These are phyloP conservation scores for Etheostoma spectabile DNA, from an alignment of 2,113 vertebrate species.

Conservation along the genomic window DNA sequence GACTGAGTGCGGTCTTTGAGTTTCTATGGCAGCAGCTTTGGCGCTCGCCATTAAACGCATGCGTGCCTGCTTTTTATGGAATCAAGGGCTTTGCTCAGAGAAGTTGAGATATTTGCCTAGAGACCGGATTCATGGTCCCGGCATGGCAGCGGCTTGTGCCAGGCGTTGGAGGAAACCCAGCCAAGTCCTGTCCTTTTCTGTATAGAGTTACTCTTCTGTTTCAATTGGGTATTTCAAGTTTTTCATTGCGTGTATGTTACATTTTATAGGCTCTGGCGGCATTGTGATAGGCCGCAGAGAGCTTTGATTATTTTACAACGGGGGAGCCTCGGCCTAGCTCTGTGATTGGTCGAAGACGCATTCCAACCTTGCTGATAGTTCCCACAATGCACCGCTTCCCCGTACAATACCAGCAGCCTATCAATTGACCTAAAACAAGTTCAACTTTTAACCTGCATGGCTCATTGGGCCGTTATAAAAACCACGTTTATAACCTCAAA, in stretches of 20 bases:
- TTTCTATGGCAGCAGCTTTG: conserved; percentile 49
- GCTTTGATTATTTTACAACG: conserved; percentile 53
- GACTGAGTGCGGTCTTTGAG: conserved; percentile 9
- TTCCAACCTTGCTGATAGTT: conserved; percentile 53
- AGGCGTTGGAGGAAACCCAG: background rate
- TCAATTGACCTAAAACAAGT: background rate
- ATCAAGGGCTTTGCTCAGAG: conserved; percentile 22
- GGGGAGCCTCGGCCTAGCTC: conserved; percentile 2
- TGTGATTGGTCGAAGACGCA: conserved; percentile 40
- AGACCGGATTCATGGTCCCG: conserved; percentile 25
- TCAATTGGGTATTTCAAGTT: conserved; percentile 28
- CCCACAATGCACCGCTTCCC: conserved; percentile 36
- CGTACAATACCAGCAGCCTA: background rate
- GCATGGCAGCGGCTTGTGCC: conserved; percentile 25
- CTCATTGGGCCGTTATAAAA: background rate
- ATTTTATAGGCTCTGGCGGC: conserved; percentile 41
- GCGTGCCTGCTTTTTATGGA: conserved; percentile 42
- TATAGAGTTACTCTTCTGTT: conserved; percentile 15
- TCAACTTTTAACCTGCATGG: background rate
- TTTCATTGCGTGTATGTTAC: conserved; percentile 32
- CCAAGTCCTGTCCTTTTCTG: conserved; percentile 8
- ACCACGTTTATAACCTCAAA: background rate
- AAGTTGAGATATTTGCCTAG: conserved; percentile 35
- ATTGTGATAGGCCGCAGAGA: conserved; percentile 29
- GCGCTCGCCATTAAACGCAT: background rate